Conservation (phyloP, 2,113 vertebrate genomes). For the Xenopus borealis region DNA sequence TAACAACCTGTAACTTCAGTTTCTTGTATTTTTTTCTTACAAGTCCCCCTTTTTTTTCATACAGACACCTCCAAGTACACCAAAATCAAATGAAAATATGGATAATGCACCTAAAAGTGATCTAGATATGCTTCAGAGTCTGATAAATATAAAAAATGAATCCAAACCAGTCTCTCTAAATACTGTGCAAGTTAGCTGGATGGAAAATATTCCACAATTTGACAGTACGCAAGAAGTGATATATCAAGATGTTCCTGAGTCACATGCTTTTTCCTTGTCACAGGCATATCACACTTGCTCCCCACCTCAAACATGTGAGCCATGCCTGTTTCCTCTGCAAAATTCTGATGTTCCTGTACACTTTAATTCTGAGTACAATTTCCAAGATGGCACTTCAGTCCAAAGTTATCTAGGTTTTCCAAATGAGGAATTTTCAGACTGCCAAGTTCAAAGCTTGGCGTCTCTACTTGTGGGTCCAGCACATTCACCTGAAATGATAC, state of each 20-base stretch:
- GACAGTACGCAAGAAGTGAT: conserved; percentile 51
- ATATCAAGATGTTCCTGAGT: conserved; percentile 55
- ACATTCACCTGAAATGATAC: conserved; percentile 46
- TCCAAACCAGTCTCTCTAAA: conserved; percentile 66
- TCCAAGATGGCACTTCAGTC: conserved; percentile 61
- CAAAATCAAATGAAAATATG: conserved; percentile 71
- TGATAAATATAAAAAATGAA: conserved; percentile 76
- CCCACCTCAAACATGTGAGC: conserved; percentile 54
- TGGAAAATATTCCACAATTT: conserved; percentile 50
- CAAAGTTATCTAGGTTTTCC: conserved; percentile 59
- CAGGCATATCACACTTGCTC: conserved; percentile 59
- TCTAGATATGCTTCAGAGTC: conserved; percentile 67
- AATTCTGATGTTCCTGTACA: conserved; percentile 48
- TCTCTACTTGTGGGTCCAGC: conserved; percentile 56
- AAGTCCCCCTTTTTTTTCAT: neutral
- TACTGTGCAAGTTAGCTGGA: conserved; percentile 75
- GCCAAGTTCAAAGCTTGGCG: conserved; percentile 54
- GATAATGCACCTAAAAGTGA: conserved; percentile 66
- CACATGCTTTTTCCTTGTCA: conserved; percentile 57
- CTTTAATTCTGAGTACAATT: conserved; percentile 54
- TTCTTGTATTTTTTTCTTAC: neutral
- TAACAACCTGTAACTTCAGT: conserved; percentile 43
- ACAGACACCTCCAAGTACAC: conserved; percentile 76
- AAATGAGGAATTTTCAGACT: conserved; percentile 55
- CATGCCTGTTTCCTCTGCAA: conserved; percentile 59